A percentile compares a stretch with the other conserved stretches of the same genome.
Evolutionary conservation across 92 coral and sea anemone species (phyloP).

Genomic region (Porites divaricata): DNA sequence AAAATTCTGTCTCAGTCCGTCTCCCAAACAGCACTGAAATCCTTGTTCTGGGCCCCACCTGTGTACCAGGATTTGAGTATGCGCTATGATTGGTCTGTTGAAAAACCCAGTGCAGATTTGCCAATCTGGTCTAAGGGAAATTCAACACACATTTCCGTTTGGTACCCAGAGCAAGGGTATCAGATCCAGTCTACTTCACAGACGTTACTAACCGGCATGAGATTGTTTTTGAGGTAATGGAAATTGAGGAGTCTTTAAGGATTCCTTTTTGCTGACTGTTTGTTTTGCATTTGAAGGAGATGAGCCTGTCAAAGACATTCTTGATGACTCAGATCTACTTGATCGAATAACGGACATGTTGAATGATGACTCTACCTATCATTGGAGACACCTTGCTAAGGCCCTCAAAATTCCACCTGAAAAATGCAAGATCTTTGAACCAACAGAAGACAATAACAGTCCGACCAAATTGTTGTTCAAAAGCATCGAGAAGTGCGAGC

Average conservation of each 20-base stretch:
- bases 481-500: conserved; percentile 79
- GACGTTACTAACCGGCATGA: neutral
- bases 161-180: no score
- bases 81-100: no score
- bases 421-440: conserved; percentile 76
- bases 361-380: conserved; percentile 65
- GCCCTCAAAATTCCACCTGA: conserved; percentile 74
- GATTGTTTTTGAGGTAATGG: neutral
- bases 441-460: conserved; percentile 66
- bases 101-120: no score
- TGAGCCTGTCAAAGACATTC: conserved; percentile 69
- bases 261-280: neutral
- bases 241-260: neutral
- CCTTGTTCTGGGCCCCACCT: no score
- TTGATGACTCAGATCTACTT: conserved; percentile 78
- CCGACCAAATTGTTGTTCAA: conserved; percentile 74
- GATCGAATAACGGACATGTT: conserved; percentile 78
- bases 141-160: no score
- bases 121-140: no score
- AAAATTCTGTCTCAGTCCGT: no score
- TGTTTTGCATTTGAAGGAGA: conserved; percentile 53
- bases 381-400: conserved; percentile 81
- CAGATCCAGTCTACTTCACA: no score
- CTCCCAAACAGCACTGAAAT: no score
- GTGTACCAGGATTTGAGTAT: no score